Evolutionary conservation across 1,140 invertebrate genomes (phyloP), one percentile per base, ranked within the genome.

Genomic region (Drosophila neocordata): DNA sequence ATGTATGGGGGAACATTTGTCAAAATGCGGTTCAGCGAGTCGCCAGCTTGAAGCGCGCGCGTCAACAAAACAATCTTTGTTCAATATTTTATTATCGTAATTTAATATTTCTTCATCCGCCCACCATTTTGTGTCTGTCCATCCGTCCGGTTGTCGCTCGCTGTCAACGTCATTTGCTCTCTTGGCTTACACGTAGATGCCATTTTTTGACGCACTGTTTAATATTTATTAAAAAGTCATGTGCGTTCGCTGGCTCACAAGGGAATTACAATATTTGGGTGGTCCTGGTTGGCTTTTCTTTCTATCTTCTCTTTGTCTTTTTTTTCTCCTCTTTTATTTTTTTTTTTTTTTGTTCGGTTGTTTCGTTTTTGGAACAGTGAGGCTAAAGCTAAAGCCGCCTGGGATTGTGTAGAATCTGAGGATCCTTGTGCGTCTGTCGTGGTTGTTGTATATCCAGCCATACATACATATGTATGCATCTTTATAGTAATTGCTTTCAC

Each of bases 211-310:
- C 69, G 63, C 79, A 69, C 75, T 79, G 71, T 87, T 82, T 88
- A 88, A 87, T 88, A 87, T 87, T 87, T 87, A 87, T 87, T 88
- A 88, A 87, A 77, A 87, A 87, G 83, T 88, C 83, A 79, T 78
- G 79, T 82, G 82, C 78, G 83, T 87, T 48, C 41, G 74, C 78
- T 70, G 74, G 70, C 80, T 77, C 82, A 69, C 74, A 12, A 15
- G 82, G 83, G 74, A 85, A 73, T 79, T 78, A 75, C 64, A 75
- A 75, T 75, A 75, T 74, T 75, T 75, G 44, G 51, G 63, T 53
- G 34, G 37, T 38, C 15, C 27, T 31, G 27, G 35, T 18, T n/a
- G 34, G 31, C 27, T 44, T 65, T 58, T 48, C 41, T 20, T 20
- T 8, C 9, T 8, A 15, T 11, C 41, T 20, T 20, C 41, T 48